Base-by-base conservation (phyloP, 2,888 invertebrate species). In the Dolichopus griseipennis region DNA sequence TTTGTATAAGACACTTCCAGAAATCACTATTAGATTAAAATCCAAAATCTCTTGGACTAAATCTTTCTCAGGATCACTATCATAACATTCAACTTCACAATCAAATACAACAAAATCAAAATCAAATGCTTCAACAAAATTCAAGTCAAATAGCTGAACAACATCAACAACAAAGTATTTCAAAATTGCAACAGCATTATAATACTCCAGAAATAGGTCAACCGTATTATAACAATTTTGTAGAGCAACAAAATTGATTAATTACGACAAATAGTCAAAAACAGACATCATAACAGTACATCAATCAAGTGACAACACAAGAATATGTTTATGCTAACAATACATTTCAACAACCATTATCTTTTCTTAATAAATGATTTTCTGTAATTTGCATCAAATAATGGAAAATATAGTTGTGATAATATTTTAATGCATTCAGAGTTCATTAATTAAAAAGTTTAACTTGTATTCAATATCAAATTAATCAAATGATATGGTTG, bases 371-470 rank as follows among this genome's bases (percentile, higher is more conserved):
- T 68, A 70, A 27, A 71, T 70, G 67, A 65, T 72, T n/a, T 65
- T 33, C 64, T 15, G 22, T 2, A 10, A 61, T 37, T 37, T 9
- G n/a, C 62, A 61, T 12, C 68, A 21, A 34, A 64, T 20, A 72
- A 72, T 10, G 77, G 77, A 9, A 78, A 77, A 70, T 72, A 73
- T n/a, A 81, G 79, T 69, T 74, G 73, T 62, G 81, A 81, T 70
- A 79, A 81, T 72, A 71, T 81, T 4, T 81, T 81, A 6, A 76
- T 77, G 64, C 77, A 78, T 68, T 81, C 81, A 0, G 81, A 81
- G 80, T 68, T 80, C 81, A 1, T 68, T 81, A 64, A 80, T 81
- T 68, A 72, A 74, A 20, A 78, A 78, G 66, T 79, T 80, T 68
- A 80, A 81, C 72, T 81, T 78, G 78, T 78, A 80, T 66, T 77